Conservation (phyloP, 2,888 invertebrate genomes). For the Cephus rjabovi region DNA sequence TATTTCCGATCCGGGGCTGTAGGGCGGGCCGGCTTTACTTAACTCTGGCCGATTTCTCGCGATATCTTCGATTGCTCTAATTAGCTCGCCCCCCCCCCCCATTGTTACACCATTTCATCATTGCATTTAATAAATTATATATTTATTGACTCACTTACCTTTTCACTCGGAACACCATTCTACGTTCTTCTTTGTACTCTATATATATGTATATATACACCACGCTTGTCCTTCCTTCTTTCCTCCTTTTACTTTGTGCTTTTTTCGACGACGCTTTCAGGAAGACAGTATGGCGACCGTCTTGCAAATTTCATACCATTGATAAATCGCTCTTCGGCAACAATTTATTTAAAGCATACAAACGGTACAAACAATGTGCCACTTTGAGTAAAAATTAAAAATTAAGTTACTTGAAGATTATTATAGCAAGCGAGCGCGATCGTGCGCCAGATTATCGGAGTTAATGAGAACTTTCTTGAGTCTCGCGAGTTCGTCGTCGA, state of each 20-base stretch:
- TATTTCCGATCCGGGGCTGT: conserved; percentile 63
- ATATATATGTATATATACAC: neutral
- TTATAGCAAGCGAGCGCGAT: no score
- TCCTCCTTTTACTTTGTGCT: neutral
- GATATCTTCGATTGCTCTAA: conserved; percentile 15
- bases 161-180: conserved; percentile 38
- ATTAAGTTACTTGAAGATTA: conserved; percentile 38
- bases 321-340: conserved; percentile 48
- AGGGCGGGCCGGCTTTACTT: conserved; percentile 39
- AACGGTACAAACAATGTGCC: conserved; percentile 65
- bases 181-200: conserved; percentile 8
- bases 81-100: conserved; percentile 35
- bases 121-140: conserved; percentile 68
- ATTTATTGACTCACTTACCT: conserved; percentile 63
- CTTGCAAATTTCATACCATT: no score
- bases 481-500: no score
- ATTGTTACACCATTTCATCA: conserved; percentile 68
- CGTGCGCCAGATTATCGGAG: no score
- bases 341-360: conserved; percentile 67
- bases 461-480: no score
- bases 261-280: neutral
- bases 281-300: neutral
- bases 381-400: conserved; percentile 61
- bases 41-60: conserved; percentile 33
- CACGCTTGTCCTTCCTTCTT: neutral